Evolutionary conservation across 2,888 invertebrate genomes (phyloP).

Genomic region (Cephus runcator): DNA sequence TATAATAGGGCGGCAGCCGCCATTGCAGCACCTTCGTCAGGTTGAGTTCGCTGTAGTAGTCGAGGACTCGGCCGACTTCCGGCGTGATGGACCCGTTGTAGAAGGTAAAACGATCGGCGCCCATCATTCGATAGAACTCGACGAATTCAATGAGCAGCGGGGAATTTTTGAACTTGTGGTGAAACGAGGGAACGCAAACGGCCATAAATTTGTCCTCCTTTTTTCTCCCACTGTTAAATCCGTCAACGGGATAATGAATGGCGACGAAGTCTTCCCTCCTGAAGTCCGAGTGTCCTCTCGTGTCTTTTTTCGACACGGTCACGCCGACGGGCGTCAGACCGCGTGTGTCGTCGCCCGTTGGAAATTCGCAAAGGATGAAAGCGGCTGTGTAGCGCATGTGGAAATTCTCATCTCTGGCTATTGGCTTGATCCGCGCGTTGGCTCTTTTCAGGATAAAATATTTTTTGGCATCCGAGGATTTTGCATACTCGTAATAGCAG

Average conservation of each 20-base stretch:
- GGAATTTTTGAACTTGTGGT: constrained; percentile 62
- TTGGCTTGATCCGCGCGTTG: constrained; percentile 25
- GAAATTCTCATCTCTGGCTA: constrained; percentile 33
- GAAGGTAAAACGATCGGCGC: constrained; percentile 66
- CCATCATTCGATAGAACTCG: constrained; percentile 66
- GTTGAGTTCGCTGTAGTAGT: constrained; percentile 55
- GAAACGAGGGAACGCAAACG: constrained; percentile 65
- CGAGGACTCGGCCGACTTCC: constrained; percentile 58
- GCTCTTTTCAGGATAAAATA: constrained; percentile 13
- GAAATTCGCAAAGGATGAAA: constrained; percentile 36
- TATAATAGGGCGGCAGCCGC: constrained; percentile 51
- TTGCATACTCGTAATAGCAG: constrained; percentile 35
- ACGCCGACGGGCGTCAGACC: constrained; percentile 28
- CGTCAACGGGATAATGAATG: constrained; percentile 28
- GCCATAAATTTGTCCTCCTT: constrained; percentile 42
- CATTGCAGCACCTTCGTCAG: constrained; percentile 63
- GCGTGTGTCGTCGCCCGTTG: constrained; percentile 5
- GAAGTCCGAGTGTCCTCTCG: constrained; percentile 1
- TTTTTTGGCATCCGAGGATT: neutral
- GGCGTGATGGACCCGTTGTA: constrained; percentile 62
- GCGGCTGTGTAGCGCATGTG: constrained; percentile 35
- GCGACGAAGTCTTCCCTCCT: constrained; percentile 25
- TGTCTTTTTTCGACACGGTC: constrained; percentile 25
- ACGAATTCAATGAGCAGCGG: constrained; percentile 66
- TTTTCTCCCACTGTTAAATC: neutral